Evolutionary conservation across 1,140 invertebrate genomes (phyloP), one percentile per base, ranked within the genome.

Genomic region (Anoplolepis gracilipes): DNA sequence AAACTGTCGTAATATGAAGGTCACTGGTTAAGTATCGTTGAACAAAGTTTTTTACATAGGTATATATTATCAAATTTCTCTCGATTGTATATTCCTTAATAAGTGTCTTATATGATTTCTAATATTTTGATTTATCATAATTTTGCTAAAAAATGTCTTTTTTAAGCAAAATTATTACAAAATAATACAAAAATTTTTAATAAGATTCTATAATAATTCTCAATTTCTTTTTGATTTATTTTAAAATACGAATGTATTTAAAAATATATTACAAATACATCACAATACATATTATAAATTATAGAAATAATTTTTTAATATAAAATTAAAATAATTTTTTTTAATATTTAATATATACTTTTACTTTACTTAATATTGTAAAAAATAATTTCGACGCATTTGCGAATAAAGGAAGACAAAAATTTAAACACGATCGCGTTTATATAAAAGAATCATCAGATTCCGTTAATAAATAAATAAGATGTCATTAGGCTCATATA

Each of bases 401-500:
- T 39, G 16, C 16, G 11, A 53, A 39, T 69, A 33, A 16, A 28
- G 0, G 13, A 1, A 0, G 13, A 6, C 49, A 67, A 76, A 88
- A 70, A 79, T 81, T 22, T 33, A 4, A 88, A 49, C 4, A 25
- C 7, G 5, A 22, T 55, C 42, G 36, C 33, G 22, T 10, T 11
- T 88, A 81, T 69, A 53, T 22, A 1, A 25, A 28, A 53, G 1
- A 22, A 30, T 87, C 30, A 46, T 13, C 19, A 75, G 64, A 81
- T 64, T 87, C 55, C 49, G 62, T 89, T 89, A 81, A n/a, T n/a
- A n/a, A n/a, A n/a, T n/a, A n/a, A n/a, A n/a, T 10, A 57, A 62
- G 69, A 72, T 55, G 55, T 65, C 81, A 85, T 91, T 89, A 87
- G 78, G 33, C 73, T 87, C 84, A 70, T 59, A 53, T 55, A 46